These are phyloP conservation scores for Cryptosula pallasiana DNA, from an alignment of 2,888 invertebrate genomes.

Conservation along the genomic window DNA sequence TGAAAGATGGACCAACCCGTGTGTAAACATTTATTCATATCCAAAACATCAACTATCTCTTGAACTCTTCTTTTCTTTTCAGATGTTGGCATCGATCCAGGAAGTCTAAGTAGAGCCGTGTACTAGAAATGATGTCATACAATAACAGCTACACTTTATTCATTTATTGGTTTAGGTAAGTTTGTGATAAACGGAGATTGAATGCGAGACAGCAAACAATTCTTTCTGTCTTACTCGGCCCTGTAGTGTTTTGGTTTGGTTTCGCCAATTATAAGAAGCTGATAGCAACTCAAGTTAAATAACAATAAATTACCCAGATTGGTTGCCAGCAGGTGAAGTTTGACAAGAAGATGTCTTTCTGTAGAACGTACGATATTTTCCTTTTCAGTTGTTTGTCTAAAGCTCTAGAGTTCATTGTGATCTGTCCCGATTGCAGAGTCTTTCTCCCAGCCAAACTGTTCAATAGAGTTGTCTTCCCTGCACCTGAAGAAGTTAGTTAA, in stretches of 20 bases:
- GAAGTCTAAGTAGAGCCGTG: slow-evolving; percentile 62
- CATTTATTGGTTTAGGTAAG: too few species aligned
- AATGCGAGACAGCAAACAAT: too few species aligned
- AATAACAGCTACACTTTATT: too few species aligned
- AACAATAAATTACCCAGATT: slow-evolving; percentile 64
- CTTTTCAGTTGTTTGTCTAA: slow-evolving; percentile 67
- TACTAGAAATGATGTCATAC: too few species aligned
- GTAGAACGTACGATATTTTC: slow-evolving; percentile 73
- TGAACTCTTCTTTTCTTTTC: slow-evolving; percentile 74
- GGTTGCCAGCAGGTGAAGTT: slow-evolving; percentile 73
- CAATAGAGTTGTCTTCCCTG: slow-evolving; percentile 73
- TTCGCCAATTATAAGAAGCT: too few species aligned
- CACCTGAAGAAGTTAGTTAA: too few species aligned
- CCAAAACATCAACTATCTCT: slow-evolving; percentile 70
- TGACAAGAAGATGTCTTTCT: slow-evolving; percentile 76
- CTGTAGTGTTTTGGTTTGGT: too few species aligned
- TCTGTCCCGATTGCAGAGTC: slow-evolving; percentile 60
- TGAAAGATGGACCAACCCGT: slow-evolving; percentile 65
- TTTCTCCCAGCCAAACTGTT: slow-evolving; percentile 70
- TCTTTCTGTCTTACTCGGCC: too few species aligned
- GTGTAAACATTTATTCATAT: slow-evolving; percentile 68
- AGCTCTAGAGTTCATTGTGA: slow-evolving; percentile 63
- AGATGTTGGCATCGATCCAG: slow-evolving; percentile 63
- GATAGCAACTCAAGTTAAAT: too few species aligned
- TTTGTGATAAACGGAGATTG: too few species aligned